Conservation (phyloP, 2,113 vertebrate species). For the Campylomormyrus numenius region DNA sequence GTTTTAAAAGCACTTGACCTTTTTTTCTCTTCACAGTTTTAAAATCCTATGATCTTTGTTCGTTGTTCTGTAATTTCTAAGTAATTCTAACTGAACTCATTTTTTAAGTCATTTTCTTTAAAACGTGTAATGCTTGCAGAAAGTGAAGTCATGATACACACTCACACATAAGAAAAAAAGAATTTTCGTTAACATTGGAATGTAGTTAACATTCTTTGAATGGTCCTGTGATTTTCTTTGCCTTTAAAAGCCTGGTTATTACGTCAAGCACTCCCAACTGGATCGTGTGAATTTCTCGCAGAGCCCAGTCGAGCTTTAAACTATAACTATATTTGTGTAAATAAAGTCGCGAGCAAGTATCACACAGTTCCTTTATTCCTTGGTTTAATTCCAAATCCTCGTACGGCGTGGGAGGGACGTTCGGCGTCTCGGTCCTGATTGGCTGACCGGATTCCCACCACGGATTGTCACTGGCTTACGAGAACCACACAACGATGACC, state of each 20-base stretch:
- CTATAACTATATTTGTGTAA: not conserved
- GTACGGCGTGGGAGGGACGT: not conserved
- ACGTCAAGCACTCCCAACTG: not conserved
- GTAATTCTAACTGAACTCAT: too few relatives aligned
- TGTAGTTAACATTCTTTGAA: not conserved
- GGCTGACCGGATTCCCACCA: not conserved
- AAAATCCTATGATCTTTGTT: not conserved
- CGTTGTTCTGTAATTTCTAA: not conserved
- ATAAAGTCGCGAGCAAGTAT: not conserved
- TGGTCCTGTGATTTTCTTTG: not conserved
- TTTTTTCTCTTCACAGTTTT: not conserved
- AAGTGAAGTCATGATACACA: not conserved
- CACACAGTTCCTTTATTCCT: not conserved
- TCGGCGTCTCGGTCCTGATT: not conserved
- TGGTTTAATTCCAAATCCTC: not conserved
- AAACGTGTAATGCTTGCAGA: not conserved
- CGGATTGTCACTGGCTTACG: not conserved
- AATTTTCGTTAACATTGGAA: not conserved
- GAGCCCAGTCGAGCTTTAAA: not conserved
- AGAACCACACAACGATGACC: not conserved
- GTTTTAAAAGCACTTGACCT: not conserved
- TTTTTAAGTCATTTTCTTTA: not conserved
- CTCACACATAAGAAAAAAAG: not conserved
- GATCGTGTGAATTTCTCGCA: not conserved
- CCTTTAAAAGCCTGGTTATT: not conserved